Evolutionary conservation across 1,140 invertebrate species (phyloP).

Genomic region (Delia radicum): DNA sequence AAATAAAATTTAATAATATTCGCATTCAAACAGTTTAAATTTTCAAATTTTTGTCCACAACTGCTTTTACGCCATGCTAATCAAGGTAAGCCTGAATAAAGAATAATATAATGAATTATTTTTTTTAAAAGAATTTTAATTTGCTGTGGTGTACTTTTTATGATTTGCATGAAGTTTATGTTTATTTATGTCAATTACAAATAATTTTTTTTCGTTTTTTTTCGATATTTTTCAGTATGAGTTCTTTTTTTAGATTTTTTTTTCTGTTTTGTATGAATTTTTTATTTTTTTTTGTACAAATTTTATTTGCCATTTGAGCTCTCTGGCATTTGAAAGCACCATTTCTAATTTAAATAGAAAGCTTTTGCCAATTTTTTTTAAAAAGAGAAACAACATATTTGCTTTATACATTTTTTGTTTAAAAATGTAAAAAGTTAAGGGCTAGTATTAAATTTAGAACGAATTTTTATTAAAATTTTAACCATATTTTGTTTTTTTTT

Average conservation of each 20-base stretch:
- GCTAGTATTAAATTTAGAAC: no score
- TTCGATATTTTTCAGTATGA: not conserved
- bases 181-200: not conserved
- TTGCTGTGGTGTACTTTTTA: not conserved
- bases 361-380: no score
- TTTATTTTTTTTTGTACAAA: not conserved
- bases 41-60: slow-evolving; percentile 54
- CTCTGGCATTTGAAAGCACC: not conserved
- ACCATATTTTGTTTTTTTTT: no score
- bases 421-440: no score
- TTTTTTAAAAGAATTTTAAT: not conserved
- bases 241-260: not conserved
- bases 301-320: not conserved
- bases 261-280: not conserved
- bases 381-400: no score
- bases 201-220: not conserved
- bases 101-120: not conserved
- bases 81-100: slow-evolving; percentile 41
- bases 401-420: no score
- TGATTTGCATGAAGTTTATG: not conserved
- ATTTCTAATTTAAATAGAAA: not conserved
- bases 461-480: no score
- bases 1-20: not conserved
- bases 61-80: slow-evolving; percentile 54
- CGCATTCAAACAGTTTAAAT: slow-evolving; percentile 44